A percentile compares a stretch with the other conserved stretches of the same genome.
These are phyloP conservation scores for Bombus confusus DNA, from an alignment of 1,140 invertebrate genomes.

Conservation along the genomic window DNA sequence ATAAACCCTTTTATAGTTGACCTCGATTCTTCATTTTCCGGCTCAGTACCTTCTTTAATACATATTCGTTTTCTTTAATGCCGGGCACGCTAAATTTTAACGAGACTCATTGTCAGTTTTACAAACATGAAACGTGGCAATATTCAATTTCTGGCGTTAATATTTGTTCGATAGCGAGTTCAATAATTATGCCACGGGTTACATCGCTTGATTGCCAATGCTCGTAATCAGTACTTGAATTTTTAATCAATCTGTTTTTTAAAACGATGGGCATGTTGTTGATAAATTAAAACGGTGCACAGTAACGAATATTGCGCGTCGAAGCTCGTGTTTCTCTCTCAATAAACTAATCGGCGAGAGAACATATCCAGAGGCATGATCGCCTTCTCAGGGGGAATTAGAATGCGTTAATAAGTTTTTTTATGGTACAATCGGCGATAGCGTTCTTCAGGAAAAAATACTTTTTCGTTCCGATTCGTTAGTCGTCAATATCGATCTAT, in stretches of 20 bases:
- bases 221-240: not conserved
- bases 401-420: not conserved
- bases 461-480: not conserved
- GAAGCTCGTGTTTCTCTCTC: not conserved
- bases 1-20: not conserved
- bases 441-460: not conserved
- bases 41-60: conserved; percentile 2
- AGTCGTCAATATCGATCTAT: not conserved
- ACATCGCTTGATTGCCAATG: not conserved
- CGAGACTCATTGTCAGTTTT: not conserved
- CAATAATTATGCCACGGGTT: not conserved
- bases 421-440: not conserved
- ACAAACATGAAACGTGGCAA: no score
- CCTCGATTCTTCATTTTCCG: not conserved
- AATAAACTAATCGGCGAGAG: not conserved
- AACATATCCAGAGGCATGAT: not conserved
- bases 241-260: not conserved
- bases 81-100: not conserved
- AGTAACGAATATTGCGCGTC: not conserved
- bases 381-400: conserved; percentile 3
- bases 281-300: conserved; percentile 12
- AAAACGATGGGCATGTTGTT: not conserved
- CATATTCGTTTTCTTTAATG: not conserved
- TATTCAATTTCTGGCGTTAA: no score
- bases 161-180: not conserved